Conservation (phyloP, 2,113 vertebrate species). For the Cynocephalus volans region DNA sequence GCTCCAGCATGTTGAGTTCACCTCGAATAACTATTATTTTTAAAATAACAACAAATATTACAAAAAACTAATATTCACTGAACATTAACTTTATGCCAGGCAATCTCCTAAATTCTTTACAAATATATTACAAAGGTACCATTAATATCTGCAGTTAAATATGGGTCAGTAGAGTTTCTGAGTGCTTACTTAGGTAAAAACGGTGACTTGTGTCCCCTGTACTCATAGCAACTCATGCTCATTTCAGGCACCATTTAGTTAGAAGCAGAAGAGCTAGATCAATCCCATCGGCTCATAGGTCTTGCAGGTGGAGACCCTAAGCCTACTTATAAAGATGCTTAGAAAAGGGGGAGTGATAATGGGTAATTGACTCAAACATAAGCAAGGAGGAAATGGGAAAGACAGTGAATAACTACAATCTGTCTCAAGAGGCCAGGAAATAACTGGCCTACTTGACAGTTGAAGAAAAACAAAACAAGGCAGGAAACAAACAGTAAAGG, state of each 20-base stretch:
- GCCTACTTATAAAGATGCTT: background rate
- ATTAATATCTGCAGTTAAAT: background rate
- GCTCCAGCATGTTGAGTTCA: background rate
- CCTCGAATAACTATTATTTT: background rate
- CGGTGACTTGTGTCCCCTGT: background rate
- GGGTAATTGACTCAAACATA: accelerated
- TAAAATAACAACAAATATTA: background rate
- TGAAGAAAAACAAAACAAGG: background rate
- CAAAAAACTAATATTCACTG: background rate
- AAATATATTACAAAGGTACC: background rate
- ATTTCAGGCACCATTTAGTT: background rate
- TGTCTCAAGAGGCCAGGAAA: accelerated
- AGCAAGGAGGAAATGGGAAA: background rate
- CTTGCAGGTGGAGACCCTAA: background rate
- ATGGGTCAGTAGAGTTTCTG: background rate
- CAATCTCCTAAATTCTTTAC: background rate
- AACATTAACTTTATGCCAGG: background rate
- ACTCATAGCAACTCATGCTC: background rate
- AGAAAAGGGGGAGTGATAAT: background rate
- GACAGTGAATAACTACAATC: background rate
- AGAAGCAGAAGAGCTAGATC: background rate
- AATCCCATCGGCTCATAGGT: background rate
- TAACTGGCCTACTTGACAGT: accelerated
- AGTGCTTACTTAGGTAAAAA: background rate
- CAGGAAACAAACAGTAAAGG: background rate